A percentile compares a stretch with the other conserved stretches of the same genome.
Evolutionary conservation across 2,797 vertebrate genomes (phyloP).

Genomic region (Onychomys torridus): DNA sequence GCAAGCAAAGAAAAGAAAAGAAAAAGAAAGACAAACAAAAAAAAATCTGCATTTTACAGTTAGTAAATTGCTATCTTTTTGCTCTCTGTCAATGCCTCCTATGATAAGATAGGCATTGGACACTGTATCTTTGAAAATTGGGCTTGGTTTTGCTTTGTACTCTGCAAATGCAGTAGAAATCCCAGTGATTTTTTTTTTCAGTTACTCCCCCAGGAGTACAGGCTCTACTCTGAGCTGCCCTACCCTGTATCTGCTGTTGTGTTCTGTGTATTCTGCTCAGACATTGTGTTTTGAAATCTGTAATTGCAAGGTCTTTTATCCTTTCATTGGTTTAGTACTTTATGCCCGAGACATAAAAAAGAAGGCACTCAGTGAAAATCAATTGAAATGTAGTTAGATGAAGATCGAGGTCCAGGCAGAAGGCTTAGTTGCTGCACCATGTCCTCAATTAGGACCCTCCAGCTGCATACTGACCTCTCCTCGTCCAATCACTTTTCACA

Average conservation of each 20-base stretch:
- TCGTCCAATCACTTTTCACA: slow-evolving; percentile 90
- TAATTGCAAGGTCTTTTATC: slow-evolving; percentile 90
- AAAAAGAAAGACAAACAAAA: neutral
- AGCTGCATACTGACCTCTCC: slow-evolving; percentile 86
- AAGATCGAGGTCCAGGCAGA: slow-evolving; percentile 87
- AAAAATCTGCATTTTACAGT: neutral
- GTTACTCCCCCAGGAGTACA: slow-evolving; percentile 43
- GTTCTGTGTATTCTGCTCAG: slow-evolving; percentile 78
- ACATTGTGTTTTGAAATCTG: slow-evolving; percentile 88
- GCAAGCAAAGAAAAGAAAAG: neutral
- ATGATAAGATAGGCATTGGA: slow-evolving; percentile 42
- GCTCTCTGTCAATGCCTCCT: neutral
- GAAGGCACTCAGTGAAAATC: slow-evolving; percentile 91
- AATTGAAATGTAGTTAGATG: slow-evolving; percentile 91
- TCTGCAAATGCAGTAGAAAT: slow-evolving; percentile 68
- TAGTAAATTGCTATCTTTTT: neutral
- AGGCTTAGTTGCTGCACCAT: slow-evolving; percentile 86
- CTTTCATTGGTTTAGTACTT: slow-evolving; percentile 92
- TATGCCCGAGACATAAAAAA: slow-evolving; percentile 89
- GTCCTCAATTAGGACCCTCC: slow-evolving; percentile 90
- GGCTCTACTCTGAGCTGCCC: slow-evolving; percentile 47
- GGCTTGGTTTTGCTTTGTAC: slow-evolving; percentile 45
- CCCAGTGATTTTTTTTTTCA: slow-evolving; percentile 50
- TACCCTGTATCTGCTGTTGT: slow-evolving; percentile 68
- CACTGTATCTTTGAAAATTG: slow-evolving; percentile 16